Evolutionary conservation across 53 echinoderm and acorn worm species (phyloP).

Genomic region (Patiria pectinifera): DNA sequence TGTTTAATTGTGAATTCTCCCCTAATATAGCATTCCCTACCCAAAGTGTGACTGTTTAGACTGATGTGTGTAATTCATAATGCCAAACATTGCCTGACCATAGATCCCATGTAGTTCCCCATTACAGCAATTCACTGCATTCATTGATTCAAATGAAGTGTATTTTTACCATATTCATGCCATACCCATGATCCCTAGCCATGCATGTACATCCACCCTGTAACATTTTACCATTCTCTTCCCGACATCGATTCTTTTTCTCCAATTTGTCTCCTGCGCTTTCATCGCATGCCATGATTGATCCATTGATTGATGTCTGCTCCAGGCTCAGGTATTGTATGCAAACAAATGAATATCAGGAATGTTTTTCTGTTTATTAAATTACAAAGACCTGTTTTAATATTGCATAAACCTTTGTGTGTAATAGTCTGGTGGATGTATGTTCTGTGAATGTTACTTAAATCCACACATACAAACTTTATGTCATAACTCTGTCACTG

Average conservation of each 20-base stretch:
- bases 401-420: no score
- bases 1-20: no score
- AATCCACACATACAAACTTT: no score
- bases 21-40: no score
- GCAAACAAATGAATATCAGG: not conserved
- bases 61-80: not conserved
- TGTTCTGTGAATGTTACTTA: no score
- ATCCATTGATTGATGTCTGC: conserved; percentile 26
- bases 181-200: not conserved
- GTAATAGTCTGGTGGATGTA: no score
- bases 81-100: not conserved
- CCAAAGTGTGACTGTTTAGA: not conserved
- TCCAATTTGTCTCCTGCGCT: conserved; percentile 7
- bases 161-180: not conserved
- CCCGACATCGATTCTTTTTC: not conserved
- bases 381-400: no score
- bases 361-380: no score
- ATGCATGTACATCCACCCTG: conserved; percentile 8
- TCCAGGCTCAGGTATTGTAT: conserved; percentile 94
- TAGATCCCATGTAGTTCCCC: not conserved
- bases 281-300: conserved; percentile 47
- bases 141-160: not conserved
- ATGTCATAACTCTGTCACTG: no score
- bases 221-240: conserved; percentile 29
- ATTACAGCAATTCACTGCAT: not conserved